These are phyloP conservation scores for Paraplagusia blochii DNA, from an alignment of 2,113 vertebrate species.

Conservation along the genomic window DNA sequence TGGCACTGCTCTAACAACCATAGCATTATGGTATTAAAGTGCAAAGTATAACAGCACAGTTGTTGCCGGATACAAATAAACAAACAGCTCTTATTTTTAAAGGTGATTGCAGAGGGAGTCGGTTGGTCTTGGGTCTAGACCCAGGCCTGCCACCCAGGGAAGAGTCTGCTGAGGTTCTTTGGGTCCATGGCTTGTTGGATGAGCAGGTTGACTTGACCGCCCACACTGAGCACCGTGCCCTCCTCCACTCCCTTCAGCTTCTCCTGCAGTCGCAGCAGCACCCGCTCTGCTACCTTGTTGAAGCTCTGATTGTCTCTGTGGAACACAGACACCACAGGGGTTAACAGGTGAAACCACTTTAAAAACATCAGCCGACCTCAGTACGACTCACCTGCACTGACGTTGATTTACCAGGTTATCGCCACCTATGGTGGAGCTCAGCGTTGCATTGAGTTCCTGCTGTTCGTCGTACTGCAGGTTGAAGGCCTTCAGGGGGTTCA, in stretches of 20 bases:
- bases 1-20: too few relatives aligned
- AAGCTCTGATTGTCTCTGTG: constrained; percentile 84
- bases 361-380: background rate
- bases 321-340: background rate
- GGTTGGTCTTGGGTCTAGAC: constrained; percentile 67
- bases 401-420: constrained; percentile 78
- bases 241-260: constrained; percentile 97
- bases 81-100: background rate
- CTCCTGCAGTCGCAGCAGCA: constrained; percentile 94
- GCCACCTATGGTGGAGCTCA: constrained; percentile 69
- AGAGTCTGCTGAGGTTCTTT: constrained; percentile 92
- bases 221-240: constrained; percentile 89
- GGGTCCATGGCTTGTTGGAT: constrained; percentile 97
- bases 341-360: too few relatives aligned
- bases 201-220: constrained; percentile 95
- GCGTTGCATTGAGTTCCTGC: constrained; percentile 83
- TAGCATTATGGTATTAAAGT: too few relatives aligned
- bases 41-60: too few relatives aligned
- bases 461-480: constrained; percentile 93
- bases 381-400: constrained; percentile 75
- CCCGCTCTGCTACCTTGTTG: constrained; percentile 96
- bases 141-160: constrained; percentile 94
- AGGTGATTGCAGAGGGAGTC: background rate
- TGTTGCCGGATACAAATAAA: too few relatives aligned
- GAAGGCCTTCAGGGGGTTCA: constrained; percentile 96